phyloP scores from a whole-genome alignment of 2,113 vertebrate species.

The Platysternon megacephalum region DNA sequence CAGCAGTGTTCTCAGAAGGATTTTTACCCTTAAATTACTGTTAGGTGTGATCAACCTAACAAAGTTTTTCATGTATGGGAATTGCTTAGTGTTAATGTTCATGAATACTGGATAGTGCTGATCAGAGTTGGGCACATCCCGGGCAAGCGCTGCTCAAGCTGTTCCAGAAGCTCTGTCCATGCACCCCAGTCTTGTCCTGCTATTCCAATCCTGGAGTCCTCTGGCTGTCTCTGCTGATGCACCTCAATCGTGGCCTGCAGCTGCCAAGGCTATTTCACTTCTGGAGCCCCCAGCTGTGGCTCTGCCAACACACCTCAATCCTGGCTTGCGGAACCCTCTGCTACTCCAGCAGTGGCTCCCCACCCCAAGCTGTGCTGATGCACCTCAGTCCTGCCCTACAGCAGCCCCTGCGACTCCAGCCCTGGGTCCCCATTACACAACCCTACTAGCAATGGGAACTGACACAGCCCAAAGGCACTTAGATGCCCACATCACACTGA shows the following conservation, averaged over 20 bases:
- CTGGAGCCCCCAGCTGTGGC: not conserved
- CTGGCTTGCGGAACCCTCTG: not conserved
- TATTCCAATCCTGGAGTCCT: not conserved
- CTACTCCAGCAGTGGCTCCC: not conserved
- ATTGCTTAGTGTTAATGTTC: not conserved
- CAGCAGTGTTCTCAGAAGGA: fast-evolving
- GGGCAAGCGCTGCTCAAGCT: not conserved
- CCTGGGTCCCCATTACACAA: too few relatives aligned
- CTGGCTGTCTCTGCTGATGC: not conserved
- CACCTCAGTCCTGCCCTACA: not conserved
- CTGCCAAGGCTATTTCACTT: not conserved
- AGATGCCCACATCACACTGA: too few relatives aligned
- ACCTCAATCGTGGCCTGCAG: not conserved
- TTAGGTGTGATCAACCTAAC: not conserved
- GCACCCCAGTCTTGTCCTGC: not conserved
- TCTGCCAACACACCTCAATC: not conserved
- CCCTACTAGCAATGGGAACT: too few relatives aligned
- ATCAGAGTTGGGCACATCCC: not conserved
- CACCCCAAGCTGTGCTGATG: too few relatives aligned
- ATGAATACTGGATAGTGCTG: not conserved
- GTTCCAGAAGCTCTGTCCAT: not conserved
- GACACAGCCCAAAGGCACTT: too few relatives aligned
- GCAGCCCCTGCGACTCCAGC: not conserved
- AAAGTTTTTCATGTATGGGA: not conserved
- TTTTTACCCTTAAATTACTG: fast-evolving